phyloP scores from a whole-genome alignment of 2,888 invertebrate genomes.

The Stramonita haemastoma region DNA sequence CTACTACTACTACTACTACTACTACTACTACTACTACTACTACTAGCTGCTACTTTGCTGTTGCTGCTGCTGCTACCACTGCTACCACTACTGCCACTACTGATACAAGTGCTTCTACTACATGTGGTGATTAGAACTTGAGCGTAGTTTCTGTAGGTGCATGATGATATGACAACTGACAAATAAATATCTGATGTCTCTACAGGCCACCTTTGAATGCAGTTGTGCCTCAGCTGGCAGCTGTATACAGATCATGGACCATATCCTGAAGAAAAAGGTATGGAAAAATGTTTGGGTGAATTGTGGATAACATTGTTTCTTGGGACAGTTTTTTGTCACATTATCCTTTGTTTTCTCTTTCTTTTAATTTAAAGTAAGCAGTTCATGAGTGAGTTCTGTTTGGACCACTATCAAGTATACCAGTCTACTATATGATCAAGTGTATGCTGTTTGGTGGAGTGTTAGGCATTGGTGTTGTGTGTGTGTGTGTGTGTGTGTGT shows the following conservation, averaged over 20 bases:
- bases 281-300: background rate
- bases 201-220: conserved; percentile 86
- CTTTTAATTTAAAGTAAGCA: background rate
- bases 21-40: too few relatives aligned
- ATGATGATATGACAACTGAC: conserved; percentile 6
- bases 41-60: too few relatives aligned
- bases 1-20: too few relatives aligned
- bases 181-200: background rate
- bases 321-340: background rate
- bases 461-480: background rate
- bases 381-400: too few relatives aligned
- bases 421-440: too few relatives aligned
- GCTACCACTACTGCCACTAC: background rate
- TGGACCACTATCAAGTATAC: too few relatives aligned
- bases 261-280: conserved; percentile 82
- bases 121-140: background rate
- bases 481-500: background rate
- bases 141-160: background rate
- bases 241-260: conserved; percentile 86
- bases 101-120: background rate
- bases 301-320: background rate
- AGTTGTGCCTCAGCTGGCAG: conserved; percentile 86
- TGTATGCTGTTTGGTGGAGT: too few relatives aligned
- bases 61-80: background rate
- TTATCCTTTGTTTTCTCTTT: background rate